Conservation (phyloP, 2,797 vertebrate genomes). For the Phoxinus dragarum region DNA sequence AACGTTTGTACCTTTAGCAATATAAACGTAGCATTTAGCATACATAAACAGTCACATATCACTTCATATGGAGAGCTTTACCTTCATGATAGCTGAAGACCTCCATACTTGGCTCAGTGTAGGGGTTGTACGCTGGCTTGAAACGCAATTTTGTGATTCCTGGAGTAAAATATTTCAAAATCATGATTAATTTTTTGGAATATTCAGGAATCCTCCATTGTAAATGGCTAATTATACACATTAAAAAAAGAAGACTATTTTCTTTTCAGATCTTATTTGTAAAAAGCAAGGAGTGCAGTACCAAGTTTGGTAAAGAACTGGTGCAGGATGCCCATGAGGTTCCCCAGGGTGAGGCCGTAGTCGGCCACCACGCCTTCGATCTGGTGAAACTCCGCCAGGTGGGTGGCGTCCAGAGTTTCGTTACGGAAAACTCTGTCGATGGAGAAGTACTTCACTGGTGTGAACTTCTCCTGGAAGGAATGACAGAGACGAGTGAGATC, state of each 20-base stretch:
- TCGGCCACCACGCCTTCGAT: slow-evolving; percentile 94
- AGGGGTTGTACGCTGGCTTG: slow-evolving; percentile 94
- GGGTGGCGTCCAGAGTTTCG: slow-evolving; percentile 92
- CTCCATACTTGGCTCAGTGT: slow-evolving; percentile 98
- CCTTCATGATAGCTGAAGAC: slow-evolving; percentile 97
- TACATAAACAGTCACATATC: not conserved
- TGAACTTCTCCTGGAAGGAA: slow-evolving; percentile 84
- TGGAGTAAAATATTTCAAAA: slow-evolving; percentile 56
- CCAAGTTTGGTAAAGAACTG: slow-evolving; percentile 95
- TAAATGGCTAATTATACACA: not conserved
- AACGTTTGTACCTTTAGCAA: not conserved
- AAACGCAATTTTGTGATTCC: slow-evolving; percentile 94
- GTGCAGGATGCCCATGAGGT: slow-evolving; percentile 90
- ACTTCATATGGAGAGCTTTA: slow-evolving; percentile 60
- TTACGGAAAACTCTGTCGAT: slow-evolving; percentile 97
- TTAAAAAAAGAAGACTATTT: not conserved
- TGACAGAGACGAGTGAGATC: not conserved
- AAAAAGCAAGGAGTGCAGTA: slow-evolving; percentile 56
- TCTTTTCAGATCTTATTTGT: not conserved
- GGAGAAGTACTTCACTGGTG: slow-evolving; percentile 92
- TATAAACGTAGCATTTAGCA: not conserved
- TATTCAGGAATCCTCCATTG: not conserved
- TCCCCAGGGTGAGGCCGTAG: slow-evolving; percentile 88
- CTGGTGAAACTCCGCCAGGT: slow-evolving; percentile 96
- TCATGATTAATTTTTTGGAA: not conserved